Conservation (phyloP, 2,797 vertebrate species). For the Lophotriccus pileatus region DNA sequence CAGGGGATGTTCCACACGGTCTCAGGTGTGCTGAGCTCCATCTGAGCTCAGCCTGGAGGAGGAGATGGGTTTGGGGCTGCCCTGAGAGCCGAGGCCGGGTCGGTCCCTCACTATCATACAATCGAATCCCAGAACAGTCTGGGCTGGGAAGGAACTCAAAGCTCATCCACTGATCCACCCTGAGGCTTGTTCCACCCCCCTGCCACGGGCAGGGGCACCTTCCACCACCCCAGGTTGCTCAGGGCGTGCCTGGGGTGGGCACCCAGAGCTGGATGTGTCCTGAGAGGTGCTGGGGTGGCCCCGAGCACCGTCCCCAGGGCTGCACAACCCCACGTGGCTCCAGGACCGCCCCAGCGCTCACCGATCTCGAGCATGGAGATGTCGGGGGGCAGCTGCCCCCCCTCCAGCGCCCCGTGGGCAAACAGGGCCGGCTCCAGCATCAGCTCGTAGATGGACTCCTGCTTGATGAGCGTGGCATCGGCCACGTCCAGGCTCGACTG, state of each 20-base stretch:
- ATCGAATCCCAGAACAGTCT: neutral
- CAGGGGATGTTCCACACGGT: accelerated
- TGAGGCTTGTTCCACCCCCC: neutral
- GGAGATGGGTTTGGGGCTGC: neutral
- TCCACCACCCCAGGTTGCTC: neutral
- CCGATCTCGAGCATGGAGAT: constrained; percentile 85
- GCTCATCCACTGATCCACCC: neutral
- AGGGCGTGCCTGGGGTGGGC: accelerated
- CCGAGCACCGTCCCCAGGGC: accelerated
- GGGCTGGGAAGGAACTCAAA: neutral
- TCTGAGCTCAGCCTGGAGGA: neutral
- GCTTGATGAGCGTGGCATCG: constrained; percentile 81
- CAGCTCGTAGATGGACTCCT: constrained; percentile 83
- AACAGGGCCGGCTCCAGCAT: constrained; percentile 83
- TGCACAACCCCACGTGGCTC: accelerated
- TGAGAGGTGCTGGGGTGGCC: neutral
- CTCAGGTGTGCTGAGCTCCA: neutral
- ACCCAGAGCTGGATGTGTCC: neutral
- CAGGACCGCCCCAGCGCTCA: neutral
- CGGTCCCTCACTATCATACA: accelerated
- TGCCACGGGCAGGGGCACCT: neutral
- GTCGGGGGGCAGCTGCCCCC: constrained; percentile 63
- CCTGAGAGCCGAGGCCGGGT: neutral
- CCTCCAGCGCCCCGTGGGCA: constrained; percentile 49
- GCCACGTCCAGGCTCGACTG: constrained; percentile 81